Base-by-base conservation (phyloP, 1,140 invertebrate species). In the Drosophila aff. region DNA sequence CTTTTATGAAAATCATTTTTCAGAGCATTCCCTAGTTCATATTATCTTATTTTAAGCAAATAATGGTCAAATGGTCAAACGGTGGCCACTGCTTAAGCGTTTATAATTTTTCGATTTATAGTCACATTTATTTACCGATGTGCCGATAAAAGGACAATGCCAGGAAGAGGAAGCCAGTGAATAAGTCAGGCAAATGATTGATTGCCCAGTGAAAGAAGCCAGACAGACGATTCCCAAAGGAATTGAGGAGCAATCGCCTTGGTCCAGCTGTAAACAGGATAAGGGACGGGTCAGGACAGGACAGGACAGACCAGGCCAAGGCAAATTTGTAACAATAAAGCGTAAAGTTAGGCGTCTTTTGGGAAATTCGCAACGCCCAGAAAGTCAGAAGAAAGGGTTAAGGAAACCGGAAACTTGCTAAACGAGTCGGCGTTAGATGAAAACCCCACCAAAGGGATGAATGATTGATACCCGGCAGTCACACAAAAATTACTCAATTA, bases 31-130 rank as follows among this genome's bases (percentile, higher is more conserved):
- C 4, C 6, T 15, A 1, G 26, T 52, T 81, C 58, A 36, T n/a
- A 28, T 13, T 31, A 1, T 6, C 10, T 36, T n/a, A 3, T 44
- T 28, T 74, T 31, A 2, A n/a, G 16, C 44, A 77, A 78, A 58
- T 71, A 44, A 71, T 79, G 76, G 58, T 79, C 65, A 79, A 77
- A 23, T 23, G 23, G 23, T 79, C 65, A 79, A 77, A 50, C 41
- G 74, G 57, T 78, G 83, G 83, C 74, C 84, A 83, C 74, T 67
- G 76, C 77, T 78, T 78, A 89, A 73, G 85, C 85, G 85, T 90
- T 89, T 89, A 89, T 89, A 89, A 89, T 89, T 89, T 89, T 89
- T 89, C 84, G 84, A 89, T 89, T 89, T 89, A 89, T 89, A 89
- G 84, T 89, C 84, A 79, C 84, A 89, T 89, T 89, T 89, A 83